Evolutionary conservation across 2,113 vertebrate genomes (phyloP).

Genomic region (Phoenicopterus ruber): DNA sequence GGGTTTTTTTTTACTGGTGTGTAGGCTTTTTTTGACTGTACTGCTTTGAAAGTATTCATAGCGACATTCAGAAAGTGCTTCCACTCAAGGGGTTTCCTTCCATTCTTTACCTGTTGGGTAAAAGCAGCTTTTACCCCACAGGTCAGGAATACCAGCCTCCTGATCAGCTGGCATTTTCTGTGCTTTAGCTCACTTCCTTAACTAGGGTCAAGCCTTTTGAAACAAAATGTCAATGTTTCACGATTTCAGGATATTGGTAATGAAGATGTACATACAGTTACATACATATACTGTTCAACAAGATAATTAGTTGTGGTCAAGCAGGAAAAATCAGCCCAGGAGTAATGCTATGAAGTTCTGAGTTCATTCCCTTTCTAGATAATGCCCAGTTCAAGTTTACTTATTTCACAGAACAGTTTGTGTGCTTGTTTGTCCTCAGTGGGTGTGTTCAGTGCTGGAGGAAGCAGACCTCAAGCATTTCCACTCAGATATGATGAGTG

Average conservation of each 20-base stretch:
- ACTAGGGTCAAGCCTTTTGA: neutral
- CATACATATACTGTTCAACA: neutral
- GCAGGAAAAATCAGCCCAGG: neutral
- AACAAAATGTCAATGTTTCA: neutral
- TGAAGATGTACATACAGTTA: neutral
- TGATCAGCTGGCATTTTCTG: neutral
- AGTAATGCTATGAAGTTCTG: neutral
- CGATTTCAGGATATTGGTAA: neutral
- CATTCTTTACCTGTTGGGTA: neutral
- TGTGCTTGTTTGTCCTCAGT: neutral
- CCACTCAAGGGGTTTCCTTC: neutral
- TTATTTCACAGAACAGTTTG: neutral
- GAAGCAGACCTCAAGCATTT: neutral
- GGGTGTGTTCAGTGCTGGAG: neutral
- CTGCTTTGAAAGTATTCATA: neutral
- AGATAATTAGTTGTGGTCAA: neutral
- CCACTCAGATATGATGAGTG: neutral
- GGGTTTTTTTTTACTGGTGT: no score
- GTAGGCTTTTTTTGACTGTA: neutral
- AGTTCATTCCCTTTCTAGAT: neutral
- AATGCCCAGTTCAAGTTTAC: neutral
- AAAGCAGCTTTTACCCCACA: neutral
- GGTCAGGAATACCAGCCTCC: neutral
- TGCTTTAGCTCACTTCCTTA: neutral
- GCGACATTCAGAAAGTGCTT: neutral